phyloP scores from a whole-genome alignment of 2,113 vertebrate genomes.

The Nesospiza acunhae region DNA sequence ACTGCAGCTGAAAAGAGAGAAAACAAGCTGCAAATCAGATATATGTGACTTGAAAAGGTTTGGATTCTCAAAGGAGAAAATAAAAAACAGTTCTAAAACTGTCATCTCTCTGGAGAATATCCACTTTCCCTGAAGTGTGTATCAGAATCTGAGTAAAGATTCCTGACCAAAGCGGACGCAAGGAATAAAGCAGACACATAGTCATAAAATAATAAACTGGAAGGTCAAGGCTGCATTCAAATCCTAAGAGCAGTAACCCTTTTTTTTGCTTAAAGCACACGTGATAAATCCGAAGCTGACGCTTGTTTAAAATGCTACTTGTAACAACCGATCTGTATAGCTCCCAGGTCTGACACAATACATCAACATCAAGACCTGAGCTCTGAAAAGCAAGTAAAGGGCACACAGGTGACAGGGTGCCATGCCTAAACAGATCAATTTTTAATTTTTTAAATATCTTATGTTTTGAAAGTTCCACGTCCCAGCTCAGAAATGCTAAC shows the following conservation, averaged over 20 bases:
- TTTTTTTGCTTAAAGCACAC: not conserved
- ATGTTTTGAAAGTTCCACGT: not conserved
- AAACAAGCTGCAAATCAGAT: not conserved
- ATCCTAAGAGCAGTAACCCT: not conserved
- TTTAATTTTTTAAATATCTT: not conserved
- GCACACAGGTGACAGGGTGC: not conserved
- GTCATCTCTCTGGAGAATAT: not conserved
- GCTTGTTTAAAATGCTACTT: not conserved
- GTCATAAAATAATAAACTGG: not conserved
- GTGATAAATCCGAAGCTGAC: not conserved
- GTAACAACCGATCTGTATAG: not conserved
- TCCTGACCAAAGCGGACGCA: not conserved
- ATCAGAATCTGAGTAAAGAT: not conserved
- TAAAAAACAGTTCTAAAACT: not conserved
- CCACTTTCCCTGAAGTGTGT: not conserved
- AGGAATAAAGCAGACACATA: not conserved
- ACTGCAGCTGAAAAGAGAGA: not conserved
- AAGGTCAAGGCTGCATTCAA: not conserved
- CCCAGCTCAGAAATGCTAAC: not conserved
- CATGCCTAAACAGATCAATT: not conserved
- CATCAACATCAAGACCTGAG: not conserved
- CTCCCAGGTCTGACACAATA: not conserved
- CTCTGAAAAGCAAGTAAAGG: not conserved
- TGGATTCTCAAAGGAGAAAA: not conserved
- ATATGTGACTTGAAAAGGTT: not conserved